These are phyloP conservation scores for Arvicanthis niloticus DNA, from an alignment of 2,113 vertebrate species.

Conservation along the genomic window DNA sequence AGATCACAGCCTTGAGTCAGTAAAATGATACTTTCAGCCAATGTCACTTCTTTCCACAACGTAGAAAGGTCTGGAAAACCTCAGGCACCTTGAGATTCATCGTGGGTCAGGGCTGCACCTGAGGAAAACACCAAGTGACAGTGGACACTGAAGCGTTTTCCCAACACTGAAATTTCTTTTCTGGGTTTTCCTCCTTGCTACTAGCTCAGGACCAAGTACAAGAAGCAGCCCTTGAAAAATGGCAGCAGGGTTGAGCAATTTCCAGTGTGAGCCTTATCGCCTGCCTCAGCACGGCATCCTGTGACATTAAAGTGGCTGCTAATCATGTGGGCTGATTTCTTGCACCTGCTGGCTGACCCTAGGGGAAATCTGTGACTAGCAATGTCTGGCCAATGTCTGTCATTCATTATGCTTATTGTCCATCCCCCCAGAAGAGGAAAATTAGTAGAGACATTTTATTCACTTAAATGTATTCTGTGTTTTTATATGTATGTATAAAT, in stretches of 20 bases:
- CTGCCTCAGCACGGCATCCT: neutral
- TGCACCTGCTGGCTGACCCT: constrained; percentile 36
- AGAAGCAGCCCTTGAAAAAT: constrained; percentile 5
- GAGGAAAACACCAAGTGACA: neutral
- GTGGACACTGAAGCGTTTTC: neutral
- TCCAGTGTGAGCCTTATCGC: neutral
- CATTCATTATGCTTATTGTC: neutral
- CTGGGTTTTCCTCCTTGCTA: neutral
- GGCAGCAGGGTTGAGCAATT: neutral
- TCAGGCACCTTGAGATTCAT: neutral
- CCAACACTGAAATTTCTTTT: neutral
- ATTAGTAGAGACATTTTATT: neutral
- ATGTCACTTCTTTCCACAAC: neutral
- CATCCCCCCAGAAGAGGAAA: neutral
- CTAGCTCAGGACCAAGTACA: rapidly evolving
- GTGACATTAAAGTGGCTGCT: neutral
- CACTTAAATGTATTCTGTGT: constrained; percentile 62
- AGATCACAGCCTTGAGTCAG: constrained; percentile 24
- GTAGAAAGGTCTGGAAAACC: rapidly evolving
- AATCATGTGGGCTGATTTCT: neutral
- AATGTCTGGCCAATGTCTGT: neutral
- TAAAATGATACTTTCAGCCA: neutral
- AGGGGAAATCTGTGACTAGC: constrained; percentile 31
- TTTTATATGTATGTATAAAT: neutral
- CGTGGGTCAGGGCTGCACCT: neutral